These are phyloP conservation scores for Temnothorax nylanderi DNA, from an alignment of 1,140 invertebrate genomes.

Conservation along the genomic window DNA sequence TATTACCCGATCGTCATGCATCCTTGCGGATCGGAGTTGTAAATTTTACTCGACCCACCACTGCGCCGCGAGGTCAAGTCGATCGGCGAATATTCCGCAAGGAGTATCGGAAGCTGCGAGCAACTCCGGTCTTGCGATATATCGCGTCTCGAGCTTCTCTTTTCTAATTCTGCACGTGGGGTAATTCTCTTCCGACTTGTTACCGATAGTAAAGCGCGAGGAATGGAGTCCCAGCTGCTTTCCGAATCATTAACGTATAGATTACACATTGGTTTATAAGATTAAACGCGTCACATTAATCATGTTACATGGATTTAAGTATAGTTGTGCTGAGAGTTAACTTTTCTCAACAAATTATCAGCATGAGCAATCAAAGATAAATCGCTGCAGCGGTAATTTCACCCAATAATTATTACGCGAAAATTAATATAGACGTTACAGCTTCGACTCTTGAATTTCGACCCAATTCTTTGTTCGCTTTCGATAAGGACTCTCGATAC, in stretches of 20 bases:
- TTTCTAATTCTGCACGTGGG: background rate
- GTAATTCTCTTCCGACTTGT: background rate
- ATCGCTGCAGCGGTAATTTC: background rate
- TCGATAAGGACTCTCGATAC: conserved; percentile 74
- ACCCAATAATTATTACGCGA: background rate
- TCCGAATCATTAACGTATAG: conserved; percentile 1
- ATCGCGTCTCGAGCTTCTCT: background rate
- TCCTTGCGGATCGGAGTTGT: conserved; percentile 36
- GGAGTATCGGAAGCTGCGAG: conserved; percentile 1
- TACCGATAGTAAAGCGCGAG: background rate
- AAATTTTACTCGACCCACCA: conserved; percentile 37
- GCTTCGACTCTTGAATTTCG: background rate
- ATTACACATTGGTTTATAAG: background rate
- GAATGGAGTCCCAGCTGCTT: background rate
- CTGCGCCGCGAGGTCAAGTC: conserved; percentile 21
- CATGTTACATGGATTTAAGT: background rate
- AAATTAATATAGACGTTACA: background rate
- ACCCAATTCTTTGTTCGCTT: background rate
- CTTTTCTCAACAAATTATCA: background rate
- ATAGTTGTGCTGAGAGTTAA: background rate
- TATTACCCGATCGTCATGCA: conserved; percentile 51
- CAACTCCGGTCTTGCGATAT: background rate
- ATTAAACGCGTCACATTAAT: background rate
- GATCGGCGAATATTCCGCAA: background rate
- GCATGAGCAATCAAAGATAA: background rate